Base-by-base conservation (phyloP, 1,140 invertebrate species). In the Cherax destructor region DNA sequence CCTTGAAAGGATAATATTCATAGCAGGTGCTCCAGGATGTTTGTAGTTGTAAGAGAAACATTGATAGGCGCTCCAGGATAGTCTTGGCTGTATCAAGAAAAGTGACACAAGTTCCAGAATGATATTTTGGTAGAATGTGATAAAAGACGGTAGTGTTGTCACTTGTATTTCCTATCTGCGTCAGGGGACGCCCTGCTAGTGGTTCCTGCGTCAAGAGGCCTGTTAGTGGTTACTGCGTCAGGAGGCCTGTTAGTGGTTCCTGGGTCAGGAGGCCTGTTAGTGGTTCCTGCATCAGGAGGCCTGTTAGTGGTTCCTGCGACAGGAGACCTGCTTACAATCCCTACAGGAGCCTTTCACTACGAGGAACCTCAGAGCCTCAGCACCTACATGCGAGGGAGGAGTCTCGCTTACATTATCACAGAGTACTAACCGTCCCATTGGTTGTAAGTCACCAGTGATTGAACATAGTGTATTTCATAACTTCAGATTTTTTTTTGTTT, bases 391-490 rank as follows among this genome's bases (percentile, higher is more conserved):
- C 0, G 61, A 65, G 61, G 13, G 61, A 65, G 16, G 18, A 16
- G 85, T 78, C 72, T 87, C 72, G 56, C 85, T 47, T 50, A 50
- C 69, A 78, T 79, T 87, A 47, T 87, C 74, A 89, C 87, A 89
- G 87, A 83, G 87, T 89, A 83, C 87, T 81, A 83, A 72, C 87
- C 87, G 87, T 89, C 87, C 87, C 79, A 65, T 81, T 89, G 79
- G 16, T 76, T 83, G 79, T 83, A 83, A 89, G 87, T 89, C 87
- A 76, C 87, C 87, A 72, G 65, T 89, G 59, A 83, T 89, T 76
- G 65, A 65, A 85, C 76, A 85, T n/a, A 85, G 24, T 74, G 69
- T 74, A 74, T 74, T 74, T 74, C 21, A 74, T 74, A 74, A 24
- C 24, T n/a, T 74, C 69, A 74, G 69, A 74, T 74, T 74, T 74